Evolutionary conservation across 2,888 invertebrate genomes (phyloP), one percentile per base, ranked within the genome.

Genomic region (Rhogogaster chlorosoma): DNA sequence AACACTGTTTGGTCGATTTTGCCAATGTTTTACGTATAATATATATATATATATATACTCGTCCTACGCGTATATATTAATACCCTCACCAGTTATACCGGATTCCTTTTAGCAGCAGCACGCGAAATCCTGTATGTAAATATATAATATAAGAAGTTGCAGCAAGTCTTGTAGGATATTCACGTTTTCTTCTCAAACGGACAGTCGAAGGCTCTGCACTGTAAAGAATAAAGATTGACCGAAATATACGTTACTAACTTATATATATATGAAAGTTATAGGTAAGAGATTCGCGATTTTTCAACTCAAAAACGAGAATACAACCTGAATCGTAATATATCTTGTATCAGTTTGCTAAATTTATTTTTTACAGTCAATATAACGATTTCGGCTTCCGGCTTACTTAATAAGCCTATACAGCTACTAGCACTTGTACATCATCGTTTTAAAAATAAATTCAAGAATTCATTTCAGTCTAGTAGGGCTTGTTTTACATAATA

Each of bases 1-100:
- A 73, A 73, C 22, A 80, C 26, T 80, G 80, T 80, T 80, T 80
- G 80, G 80, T 80, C 80, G 80, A 80, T 80, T 80, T 80, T 61
- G 10, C 9, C 36, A 38, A 77, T n/a, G 15, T n/a, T 22, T 71
- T 71, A 38, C 38, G 22, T 38, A 71, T 71, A 70, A 70, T 45
- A 75, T 42, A 26, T 7, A 42, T 3, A 26, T 38, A 42, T 42
- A 2, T 77, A 53, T 49, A 75, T 12, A 22, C 75, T 12, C n/a
- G n/a, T 22, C 38, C 38, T 22, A 22, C 71, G 38, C 38, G 26
- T 42, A 42, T 73, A 32, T 77, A 77, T 49, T 49, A 77, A 77
- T 77, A 77, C 9, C 77, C 26, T 32, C 32, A 77, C 77, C 77
- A 53, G 77, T 77, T 32, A 53, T 49, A 29, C 77, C 53, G 32